Conservation (phyloP, 2,113 vertebrate species). For the Microcebus griseorufus region DNA sequence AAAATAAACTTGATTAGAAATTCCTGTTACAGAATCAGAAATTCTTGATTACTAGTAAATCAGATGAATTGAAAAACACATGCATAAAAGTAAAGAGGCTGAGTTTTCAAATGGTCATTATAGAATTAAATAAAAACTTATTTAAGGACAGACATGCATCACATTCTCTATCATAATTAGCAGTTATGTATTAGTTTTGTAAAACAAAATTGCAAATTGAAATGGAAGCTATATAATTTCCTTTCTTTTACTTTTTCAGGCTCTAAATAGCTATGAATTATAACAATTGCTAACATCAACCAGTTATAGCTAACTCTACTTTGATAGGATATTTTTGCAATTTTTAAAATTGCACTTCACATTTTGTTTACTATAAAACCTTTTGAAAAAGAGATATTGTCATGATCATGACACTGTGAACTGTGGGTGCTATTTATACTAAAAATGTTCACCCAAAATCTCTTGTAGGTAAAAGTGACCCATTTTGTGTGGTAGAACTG, state of each 20-base stretch:
- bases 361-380: conserved; percentile 25
- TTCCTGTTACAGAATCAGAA: conserved; percentile 38
- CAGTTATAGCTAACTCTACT: conserved; percentile 49
- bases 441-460: conserved; percentile 52
- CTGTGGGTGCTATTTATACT: conserved; percentile 46
- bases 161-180: conserved; percentile 20
- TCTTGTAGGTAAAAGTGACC: conserved; percentile 96
- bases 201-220: conserved; percentile 15
- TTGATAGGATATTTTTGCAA: not conserved
- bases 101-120: not conserved
- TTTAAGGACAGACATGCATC: not conserved
- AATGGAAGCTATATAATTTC: conserved; percentile 40
- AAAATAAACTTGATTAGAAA: conserved; percentile 61
- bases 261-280: conserved; percentile 60
- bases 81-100: conserved; percentile 32
- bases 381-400: not conserved
- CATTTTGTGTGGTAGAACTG: conserved; percentile 97
- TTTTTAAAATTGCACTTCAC: not conserved
- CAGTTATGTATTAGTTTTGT: conserved; percentile 30
- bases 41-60: conserved; percentile 55
- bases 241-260: not conserved
- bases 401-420: not conserved
- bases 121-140: conserved; percentile 55
- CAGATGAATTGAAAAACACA: conserved; percentile 50
- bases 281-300: conserved; percentile 35